phyloP scores from a whole-genome alignment of 2,113 vertebrate species.

The Calypte anna region DNA sequence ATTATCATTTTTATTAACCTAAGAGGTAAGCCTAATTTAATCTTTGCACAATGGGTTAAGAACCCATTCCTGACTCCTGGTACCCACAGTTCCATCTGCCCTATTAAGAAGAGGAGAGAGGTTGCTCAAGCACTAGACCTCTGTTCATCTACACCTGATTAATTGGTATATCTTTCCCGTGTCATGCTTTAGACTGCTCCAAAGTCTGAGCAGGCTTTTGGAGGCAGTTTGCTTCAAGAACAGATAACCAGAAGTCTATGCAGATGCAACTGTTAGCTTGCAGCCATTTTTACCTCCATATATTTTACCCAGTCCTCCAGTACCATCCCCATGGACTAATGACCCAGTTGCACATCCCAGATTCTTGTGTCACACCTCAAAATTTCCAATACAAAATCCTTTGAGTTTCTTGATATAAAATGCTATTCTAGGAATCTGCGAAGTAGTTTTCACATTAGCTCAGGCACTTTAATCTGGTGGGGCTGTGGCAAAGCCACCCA shows the following conservation, averaged over 20 bases:
- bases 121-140: neutral
- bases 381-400: neutral
- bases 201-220: neutral
- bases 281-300: neutral
- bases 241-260: neutral
- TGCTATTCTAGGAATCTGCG: neutral
- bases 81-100: neutral
- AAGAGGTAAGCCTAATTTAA: neutral
- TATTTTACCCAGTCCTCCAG: neutral
- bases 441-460: neutral
- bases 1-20: neutral
- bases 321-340: neutral
- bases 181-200: neutral
- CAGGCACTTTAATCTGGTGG: neutral
- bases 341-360: neutral
- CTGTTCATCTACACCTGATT: neutral
- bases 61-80: neutral
- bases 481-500: neutral
- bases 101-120: neutral
- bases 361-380: neutral
- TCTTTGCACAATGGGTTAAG: neutral
- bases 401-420: neutral
- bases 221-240: neutral
- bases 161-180: neutral
- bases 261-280: neutral